Conservation (phyloP, 1,140 invertebrate genomes). For the Caenorhabditis brenneri region DNA sequence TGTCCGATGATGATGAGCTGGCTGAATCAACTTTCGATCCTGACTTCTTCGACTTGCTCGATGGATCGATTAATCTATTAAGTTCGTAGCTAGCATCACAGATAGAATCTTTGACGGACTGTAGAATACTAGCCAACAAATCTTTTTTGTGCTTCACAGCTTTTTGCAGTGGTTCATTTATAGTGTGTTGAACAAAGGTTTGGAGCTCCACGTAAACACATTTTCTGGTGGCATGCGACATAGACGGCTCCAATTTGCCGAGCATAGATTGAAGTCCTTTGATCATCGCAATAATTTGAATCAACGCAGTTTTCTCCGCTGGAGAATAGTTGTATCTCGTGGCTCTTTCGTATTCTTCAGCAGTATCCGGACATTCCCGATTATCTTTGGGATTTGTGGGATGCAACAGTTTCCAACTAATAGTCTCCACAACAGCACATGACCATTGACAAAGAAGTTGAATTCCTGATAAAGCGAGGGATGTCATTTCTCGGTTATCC, state of each 20-base stretch:
- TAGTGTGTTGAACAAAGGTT: conserved; percentile 89
- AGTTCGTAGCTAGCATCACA: not conserved
- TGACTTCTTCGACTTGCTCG: not conserved
- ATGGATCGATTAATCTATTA: not conserved
- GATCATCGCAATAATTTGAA: conserved; percentile 91
- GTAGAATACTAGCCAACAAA: conserved; percentile 77
- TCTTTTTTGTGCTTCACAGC: conserved; percentile 98
- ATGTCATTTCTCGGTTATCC: conserved; percentile 90
- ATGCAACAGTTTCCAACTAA: conserved; percentile 90
- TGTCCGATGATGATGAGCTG: conserved; percentile 60
- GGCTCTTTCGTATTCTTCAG: conserved; percentile 98
- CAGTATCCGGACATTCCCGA: conserved; percentile 88
- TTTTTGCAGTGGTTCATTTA: conserved; percentile 91
- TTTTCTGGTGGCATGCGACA: conserved; percentile 90
- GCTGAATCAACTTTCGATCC: conserved; percentile 36
- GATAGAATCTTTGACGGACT: conserved; percentile 57
- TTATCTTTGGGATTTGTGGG: conserved; percentile 97
- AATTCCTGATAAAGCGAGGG: conserved; percentile 87
- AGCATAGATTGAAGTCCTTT: conserved; percentile 96
- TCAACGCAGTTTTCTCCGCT: conserved; percentile 96
- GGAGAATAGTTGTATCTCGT: conserved; percentile 94
- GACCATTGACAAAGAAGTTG: conserved; percentile 96
- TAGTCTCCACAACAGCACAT: conserved; percentile 90
- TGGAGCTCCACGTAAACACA: conserved; percentile 96
- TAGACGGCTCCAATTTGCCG: conserved; percentile 95